Evolutionary conservation across 2,797 vertebrate species (phyloP).

Genomic region (Coluber constrictor): DNA sequence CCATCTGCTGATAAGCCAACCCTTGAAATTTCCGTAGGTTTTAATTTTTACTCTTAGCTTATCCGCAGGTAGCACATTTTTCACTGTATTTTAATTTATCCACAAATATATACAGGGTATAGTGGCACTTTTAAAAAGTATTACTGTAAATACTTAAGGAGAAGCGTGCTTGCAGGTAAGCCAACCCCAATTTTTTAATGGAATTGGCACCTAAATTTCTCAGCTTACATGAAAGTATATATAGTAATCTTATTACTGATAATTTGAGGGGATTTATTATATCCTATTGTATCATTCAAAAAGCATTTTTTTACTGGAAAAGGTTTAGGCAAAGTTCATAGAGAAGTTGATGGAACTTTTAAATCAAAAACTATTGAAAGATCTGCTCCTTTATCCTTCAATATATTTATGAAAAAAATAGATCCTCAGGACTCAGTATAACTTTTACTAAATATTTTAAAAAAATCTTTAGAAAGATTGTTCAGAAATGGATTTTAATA

Average conservation of each 20-base stretch:
- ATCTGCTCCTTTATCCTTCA: not conserved
- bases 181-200: not conserved
- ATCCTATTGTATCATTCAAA: not conserved
- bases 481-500: not conserved
- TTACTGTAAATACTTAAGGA: not conserved
- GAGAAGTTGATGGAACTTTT: not conserved
- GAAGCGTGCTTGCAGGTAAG: not conserved
- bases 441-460: not conserved
- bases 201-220: not conserved
- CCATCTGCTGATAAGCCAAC: not conserved
- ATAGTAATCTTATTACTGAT: not conserved
- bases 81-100: not conserved
- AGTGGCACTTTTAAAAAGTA: not conserved
- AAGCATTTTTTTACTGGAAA: not conserved
- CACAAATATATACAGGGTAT: not conserved
- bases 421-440: not conserved
- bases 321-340: not conserved
- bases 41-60: not conserved
- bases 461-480: not conserved
- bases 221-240: not conserved
- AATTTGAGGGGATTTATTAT: not conserved
- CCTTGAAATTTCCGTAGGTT: not conserved
- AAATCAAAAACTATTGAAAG: not conserved
- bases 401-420: not conserved
- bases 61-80: not conserved